Conservation (phyloP, 2,113 vertebrate genomes). For the Monopterus albus region DNA sequence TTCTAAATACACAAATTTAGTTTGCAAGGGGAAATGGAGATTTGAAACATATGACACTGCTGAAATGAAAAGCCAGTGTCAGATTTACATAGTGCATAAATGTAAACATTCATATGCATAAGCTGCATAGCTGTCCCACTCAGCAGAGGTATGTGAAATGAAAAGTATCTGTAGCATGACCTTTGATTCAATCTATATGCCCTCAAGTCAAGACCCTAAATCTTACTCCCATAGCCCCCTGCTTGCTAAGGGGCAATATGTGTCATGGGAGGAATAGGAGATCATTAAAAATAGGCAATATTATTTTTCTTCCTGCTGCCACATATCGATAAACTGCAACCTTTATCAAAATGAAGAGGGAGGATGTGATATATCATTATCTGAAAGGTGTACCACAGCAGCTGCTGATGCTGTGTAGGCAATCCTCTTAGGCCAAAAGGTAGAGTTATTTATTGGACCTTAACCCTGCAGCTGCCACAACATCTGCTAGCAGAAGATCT, state of each 20-base stretch:
- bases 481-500: slow-evolving; percentile 69
- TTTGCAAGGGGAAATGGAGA: slow-evolving; percentile 63
- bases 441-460: slow-evolving; percentile 60
- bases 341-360: slow-evolving; percentile 77
- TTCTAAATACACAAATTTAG: slow-evolving; percentile 66
- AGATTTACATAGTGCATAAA: slow-evolving; percentile 60
- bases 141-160: slow-evolving; percentile 64
- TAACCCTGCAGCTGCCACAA: slow-evolving; percentile 48
- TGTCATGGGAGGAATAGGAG: slow-evolving; percentile 69
- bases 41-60: slow-evolving; percentile 61
- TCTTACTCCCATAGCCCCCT: slow-evolving; percentile 65
- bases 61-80: slow-evolving; percentile 50
- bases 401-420: slow-evolving; percentile 67
- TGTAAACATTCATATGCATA: slow-evolving; percentile 61
- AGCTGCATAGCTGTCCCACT: slow-evolving; percentile 37
- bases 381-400: slow-evolving; percentile 58
- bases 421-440: slow-evolving; percentile 79
- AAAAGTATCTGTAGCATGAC: slow-evolving; percentile 71
- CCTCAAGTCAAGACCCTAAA: slow-evolving; percentile 75
- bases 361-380: slow-evolving; percentile 74
- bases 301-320: slow-evolving; percentile 69
- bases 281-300: slow-evolving; percentile 74
- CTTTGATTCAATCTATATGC: slow-evolving; percentile 72
- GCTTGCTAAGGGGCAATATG: slow-evolving; percentile 61
- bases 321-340: slow-evolving; percentile 70